Evolutionary conservation across 2,113 vertebrate species (phyloP).

Genomic region (Gorsachius goisagi): DNA sequence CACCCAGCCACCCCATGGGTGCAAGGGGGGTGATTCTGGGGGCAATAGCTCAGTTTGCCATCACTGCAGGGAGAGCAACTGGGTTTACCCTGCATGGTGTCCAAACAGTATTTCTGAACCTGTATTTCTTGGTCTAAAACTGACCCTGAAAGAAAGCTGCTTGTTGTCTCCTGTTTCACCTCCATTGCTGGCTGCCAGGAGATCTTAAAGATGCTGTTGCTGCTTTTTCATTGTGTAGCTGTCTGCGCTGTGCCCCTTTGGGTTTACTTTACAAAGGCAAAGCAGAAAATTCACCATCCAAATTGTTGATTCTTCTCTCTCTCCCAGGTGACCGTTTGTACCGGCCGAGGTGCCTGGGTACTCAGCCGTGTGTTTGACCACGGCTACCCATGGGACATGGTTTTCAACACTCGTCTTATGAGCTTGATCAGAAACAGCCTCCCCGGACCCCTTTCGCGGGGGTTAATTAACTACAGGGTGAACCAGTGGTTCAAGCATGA

Average conservation of each 20-base stretch:
- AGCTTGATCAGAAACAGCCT: conserved; percentile 65
- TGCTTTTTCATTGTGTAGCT: background rate
- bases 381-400: conserved; percentile 85
- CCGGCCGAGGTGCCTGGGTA: conserved; percentile 79
- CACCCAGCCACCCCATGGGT: background rate
- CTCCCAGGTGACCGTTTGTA: conserved; percentile 85
- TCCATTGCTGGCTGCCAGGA: background rate
- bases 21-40: background rate
- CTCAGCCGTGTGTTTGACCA: conserved; percentile 70
- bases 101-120: background rate
- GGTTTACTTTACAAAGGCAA: background rate
- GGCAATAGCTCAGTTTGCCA: background rate
- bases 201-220: background rate
- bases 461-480: conserved; percentile 55
- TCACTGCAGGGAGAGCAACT: background rate
- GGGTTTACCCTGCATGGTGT: background rate
- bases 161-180: background rate
- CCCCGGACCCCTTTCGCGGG: conserved; percentile 63
- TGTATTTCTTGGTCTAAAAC: background rate
- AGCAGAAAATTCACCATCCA: background rate
- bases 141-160: background rate
- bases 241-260: accelerated
- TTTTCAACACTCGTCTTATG: conserved; percentile 60
- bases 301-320: background rate
- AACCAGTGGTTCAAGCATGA: conserved; percentile 79